Percentiles rank a stretch among this genome's conserved stretches.
Conservation (phyloP, 64 coral and sea anemone species). For the Dendrophyllia cribrosa region DNA sequence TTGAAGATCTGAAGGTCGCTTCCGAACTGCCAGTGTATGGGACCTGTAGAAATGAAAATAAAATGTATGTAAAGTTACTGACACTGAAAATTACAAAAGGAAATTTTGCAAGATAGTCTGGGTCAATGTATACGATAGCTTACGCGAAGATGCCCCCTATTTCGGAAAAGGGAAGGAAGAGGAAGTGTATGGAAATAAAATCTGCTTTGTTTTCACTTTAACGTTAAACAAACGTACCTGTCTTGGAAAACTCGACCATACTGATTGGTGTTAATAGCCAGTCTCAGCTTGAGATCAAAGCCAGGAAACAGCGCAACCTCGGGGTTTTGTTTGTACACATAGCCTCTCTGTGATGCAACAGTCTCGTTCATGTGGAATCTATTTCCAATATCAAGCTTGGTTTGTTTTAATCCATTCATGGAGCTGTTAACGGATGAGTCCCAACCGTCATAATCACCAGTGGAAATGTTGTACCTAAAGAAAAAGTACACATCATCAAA, state of each 20-base stretch:
- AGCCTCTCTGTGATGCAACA: conserved; percentile 73
- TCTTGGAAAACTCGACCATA: conserved; percentile 95
- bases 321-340: conserved; percentile 98
- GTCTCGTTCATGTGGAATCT: conserved; percentile 67
- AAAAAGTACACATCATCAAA: background rate
- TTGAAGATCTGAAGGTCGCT: conserved; percentile 62
- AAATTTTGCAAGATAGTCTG: too few relatives aligned
- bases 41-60: conserved; percentile 54
- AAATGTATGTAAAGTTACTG: background rate
- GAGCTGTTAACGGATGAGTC: conserved; percentile 74
- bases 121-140: too few relatives aligned
- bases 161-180: too few relatives aligned
- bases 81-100: too few relatives aligned
- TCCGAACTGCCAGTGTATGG: conserved; percentile 85
- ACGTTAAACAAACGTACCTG: conserved; percentile 51
- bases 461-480: conserved; percentile 96
- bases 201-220: background rate
- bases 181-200: too few relatives aligned
- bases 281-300: conserved; percentile 66
- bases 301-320: conserved; percentile 87
- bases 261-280: conserved; percentile 98
- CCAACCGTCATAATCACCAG: conserved; percentile 96
- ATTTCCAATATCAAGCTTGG: conserved; percentile 69
- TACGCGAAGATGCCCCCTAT: too few relatives aligned
- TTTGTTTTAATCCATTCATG: conserved; percentile 59